A percentile compares a stretch with the other conserved stretches of the same genome.
Conservation (phyloP, 2,888 invertebrate species). For the Mythimna albipuncta region DNA sequence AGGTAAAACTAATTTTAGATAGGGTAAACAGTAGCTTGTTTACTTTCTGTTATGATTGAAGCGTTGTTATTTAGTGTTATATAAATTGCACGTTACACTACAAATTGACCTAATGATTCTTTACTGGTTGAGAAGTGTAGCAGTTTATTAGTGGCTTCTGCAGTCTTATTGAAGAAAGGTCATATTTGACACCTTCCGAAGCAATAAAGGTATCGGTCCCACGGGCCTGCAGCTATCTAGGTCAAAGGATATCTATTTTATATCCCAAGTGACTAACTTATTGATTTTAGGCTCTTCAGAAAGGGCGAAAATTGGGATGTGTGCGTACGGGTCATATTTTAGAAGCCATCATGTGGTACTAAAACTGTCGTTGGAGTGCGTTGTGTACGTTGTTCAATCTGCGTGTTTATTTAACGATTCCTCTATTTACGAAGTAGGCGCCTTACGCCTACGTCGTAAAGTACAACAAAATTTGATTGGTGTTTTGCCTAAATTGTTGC, state of each 20-base stretch:
- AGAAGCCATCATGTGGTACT: neutral
- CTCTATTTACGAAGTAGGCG: too few relatives aligned
- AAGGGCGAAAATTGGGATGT: neutral
- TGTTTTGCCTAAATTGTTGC: slow-evolving; percentile 6
- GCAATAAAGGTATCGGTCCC: neutral
- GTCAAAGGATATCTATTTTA: slow-evolving; percentile 22
- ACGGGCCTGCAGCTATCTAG: neutral
- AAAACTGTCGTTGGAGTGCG: neutral
- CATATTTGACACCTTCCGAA: neutral
- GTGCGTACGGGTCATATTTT: neutral
- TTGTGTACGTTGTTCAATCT: neutral
- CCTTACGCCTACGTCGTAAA: slow-evolving; percentile 10
- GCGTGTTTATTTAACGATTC: slow-evolving; percentile 9
- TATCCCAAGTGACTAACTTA: slow-evolving; percentile 4
- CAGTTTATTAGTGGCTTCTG: neutral
- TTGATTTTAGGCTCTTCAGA: slow-evolving; percentile 10
- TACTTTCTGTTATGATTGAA: slow-evolving; percentile 47
- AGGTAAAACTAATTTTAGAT: slow-evolving; percentile 50
- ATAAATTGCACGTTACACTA: slow-evolving; percentile 7
- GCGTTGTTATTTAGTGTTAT: slow-evolving; percentile 21
- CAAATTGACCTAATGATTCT: neutral
- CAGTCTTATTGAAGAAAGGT: neutral
- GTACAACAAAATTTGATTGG: neutral
- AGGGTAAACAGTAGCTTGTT: slow-evolving; percentile 48
- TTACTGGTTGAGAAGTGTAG: neutral